A percentile compares a stretch with the other conserved stretches of the same genome.
These are phyloP conservation scores for Homarus gammarus DNA, from an alignment of 2,888 invertebrate genomes.

Conservation along the genomic window DNA sequence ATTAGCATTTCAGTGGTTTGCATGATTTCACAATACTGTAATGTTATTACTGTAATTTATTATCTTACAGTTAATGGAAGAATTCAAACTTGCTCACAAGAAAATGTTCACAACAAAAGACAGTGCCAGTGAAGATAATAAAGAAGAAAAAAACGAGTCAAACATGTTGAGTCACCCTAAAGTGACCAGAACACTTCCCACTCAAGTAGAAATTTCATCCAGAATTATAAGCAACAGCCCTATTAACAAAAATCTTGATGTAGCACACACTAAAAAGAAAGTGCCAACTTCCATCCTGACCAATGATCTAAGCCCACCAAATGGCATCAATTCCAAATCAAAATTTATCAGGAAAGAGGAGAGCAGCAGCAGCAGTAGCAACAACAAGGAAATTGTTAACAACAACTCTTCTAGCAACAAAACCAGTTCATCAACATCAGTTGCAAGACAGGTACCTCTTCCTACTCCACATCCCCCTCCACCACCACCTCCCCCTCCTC, in stretches of 20 bases:
- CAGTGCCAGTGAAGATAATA: constrained; percentile 21
- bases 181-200: neutral
- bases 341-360: neutral
- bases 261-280: neutral
- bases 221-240: constrained; percentile 58
- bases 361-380: constrained; percentile 1
- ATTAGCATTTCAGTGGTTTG: neutral
- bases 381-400: neutral
- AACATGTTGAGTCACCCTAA: neutral
- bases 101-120: constrained; percentile 47
- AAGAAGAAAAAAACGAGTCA: constrained; percentile 34
- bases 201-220: constrained; percentile 31
- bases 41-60: neutral
- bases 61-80: constrained; percentile 57
- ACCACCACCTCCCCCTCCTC: constrained; percentile 30
- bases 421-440: neutral
- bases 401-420: neutral
- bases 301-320: neutral
- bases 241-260: neutral
- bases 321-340: constrained; percentile 1
- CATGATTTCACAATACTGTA: neutral
- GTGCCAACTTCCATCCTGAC: neutral
- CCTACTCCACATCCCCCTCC: constrained; percentile 46
- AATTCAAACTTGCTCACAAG: constrained; percentile 54
- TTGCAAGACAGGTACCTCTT: constrained; percentile 57